Percentiles rank a stretch among this genome's conserved stretches.
These are phyloP conservation scores for Mesorhabditis sp. DNA, from an alignment of 2,888 invertebrate genomes.

Conservation along the genomic window DNA sequence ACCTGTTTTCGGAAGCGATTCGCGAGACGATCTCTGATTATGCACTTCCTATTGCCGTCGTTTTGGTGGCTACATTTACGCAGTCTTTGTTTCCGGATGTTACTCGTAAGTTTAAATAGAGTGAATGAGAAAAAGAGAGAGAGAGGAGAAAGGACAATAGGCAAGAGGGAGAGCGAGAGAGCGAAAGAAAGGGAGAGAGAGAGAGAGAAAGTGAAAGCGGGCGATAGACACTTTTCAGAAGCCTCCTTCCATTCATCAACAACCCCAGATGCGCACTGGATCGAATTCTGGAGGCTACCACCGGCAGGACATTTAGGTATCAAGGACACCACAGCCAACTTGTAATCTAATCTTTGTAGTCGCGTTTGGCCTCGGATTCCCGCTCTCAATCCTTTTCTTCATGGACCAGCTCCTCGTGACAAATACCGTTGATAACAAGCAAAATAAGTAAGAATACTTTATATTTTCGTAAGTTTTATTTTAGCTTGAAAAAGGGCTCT, in stretches of 20 bases:
- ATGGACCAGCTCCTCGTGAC: constrained; percentile 67
- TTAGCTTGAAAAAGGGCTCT: constrained; percentile 65
- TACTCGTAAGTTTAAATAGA: constrained; percentile 2
- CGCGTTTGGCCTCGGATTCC: constrained; percentile 64
- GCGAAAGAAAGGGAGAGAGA: no score
- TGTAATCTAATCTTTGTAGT: constrained; percentile 46
- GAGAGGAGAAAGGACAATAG: no score
- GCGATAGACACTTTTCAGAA: background rate
- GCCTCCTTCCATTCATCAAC: background rate
- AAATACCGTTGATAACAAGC: constrained; percentile 65
- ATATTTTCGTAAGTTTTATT: constrained; percentile 11
- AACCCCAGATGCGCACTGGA: constrained; percentile 21
- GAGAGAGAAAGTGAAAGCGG: no score
- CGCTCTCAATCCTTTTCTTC: constrained; percentile 65
- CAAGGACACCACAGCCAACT: background rate
- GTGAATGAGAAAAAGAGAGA: no score
- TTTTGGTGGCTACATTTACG: background rate
- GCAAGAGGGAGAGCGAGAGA: no score
- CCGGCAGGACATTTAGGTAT: constrained; percentile 29
- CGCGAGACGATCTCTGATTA: constrained; percentile 16
- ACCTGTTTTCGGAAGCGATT: background rate
- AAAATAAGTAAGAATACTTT: constrained; percentile 62
- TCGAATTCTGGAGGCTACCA: constrained; percentile 60
- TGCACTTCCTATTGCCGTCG: constrained; percentile 12
- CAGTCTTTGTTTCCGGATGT: constrained; percentile 11